A percentile compares a stretch with the other conserved stretches of the same genome.
These are phyloP conservation scores for Sesia bembeciformis DNA, from an alignment of 2,888 invertebrate genomes.

Conservation along the genomic window DNA sequence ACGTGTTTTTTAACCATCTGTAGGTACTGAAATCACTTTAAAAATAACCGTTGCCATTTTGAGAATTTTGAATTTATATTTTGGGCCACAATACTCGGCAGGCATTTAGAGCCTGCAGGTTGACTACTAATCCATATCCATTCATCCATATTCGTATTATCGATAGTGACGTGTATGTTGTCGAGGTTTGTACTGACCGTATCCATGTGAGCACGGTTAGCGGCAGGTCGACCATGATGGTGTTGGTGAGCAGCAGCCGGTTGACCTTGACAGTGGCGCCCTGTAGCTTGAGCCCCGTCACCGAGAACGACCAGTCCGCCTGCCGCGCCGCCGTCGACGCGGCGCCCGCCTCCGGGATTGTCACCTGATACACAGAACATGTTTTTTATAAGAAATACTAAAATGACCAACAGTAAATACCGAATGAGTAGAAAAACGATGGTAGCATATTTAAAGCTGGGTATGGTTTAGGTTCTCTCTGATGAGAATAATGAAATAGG, in stretches of 20 bases:
- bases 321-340: constrained; percentile 76
- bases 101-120: too few relatives aligned
- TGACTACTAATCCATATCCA: too few relatives aligned
- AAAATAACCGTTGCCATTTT: too few relatives aligned
- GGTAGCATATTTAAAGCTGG: background rate
- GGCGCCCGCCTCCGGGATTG: constrained; percentile 74
- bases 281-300: constrained; percentile 92
- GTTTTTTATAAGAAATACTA: constrained; percentile 25
- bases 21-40: too few relatives aligned
- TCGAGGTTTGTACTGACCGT: constrained; percentile 55
- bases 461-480: too few relatives aligned
- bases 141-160: too few relatives aligned
- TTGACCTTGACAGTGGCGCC: constrained; percentile 96
- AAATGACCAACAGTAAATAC: constrained; percentile 10
- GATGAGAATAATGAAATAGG: too few relatives aligned
- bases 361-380: constrained; percentile 51
- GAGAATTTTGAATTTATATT: too few relatives aligned
- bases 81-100: too few relatives aligned
- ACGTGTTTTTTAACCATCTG: too few relatives aligned
- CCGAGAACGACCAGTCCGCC: constrained; percentile 80
- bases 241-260: constrained; percentile 91
- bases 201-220: constrained; percentile 93
- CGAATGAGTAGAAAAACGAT: background rate
- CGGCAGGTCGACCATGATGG: constrained; percentile 95
- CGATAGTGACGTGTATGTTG: too few relatives aligned